Evolutionary conservation across 2,113 vertebrate genomes (phyloP).

Genomic region (Uropsilus gracilis): DNA sequence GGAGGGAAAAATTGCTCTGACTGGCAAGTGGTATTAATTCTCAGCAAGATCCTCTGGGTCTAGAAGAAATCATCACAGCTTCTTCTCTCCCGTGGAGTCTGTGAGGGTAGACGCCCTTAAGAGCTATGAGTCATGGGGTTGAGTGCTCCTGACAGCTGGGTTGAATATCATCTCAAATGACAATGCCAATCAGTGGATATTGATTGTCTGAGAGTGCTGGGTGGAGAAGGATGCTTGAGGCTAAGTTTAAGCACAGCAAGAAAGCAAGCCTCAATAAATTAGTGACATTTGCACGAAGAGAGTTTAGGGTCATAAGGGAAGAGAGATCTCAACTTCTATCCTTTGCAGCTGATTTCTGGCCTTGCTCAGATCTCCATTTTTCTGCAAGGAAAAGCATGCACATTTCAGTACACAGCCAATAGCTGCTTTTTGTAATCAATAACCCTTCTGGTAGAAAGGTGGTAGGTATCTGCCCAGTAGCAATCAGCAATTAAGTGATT

Average conservation of each 20-base stretch:
- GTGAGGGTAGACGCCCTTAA: background rate
- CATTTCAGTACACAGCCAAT: background rate
- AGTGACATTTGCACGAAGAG: background rate
- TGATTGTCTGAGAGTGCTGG: conserved; percentile 18
- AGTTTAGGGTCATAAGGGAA: background rate
- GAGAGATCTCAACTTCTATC: conserved; percentile 18
- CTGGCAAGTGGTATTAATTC: background rate
- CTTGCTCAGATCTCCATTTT: background rate
- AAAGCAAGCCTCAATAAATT: background rate
- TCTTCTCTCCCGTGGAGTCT: background rate
- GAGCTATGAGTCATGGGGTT: background rate
- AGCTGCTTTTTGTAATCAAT: background rate
- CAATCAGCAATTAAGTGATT: conserved; percentile 16
- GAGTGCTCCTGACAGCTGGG: background rate
- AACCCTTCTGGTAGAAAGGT: background rate
- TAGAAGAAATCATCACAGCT: background rate
- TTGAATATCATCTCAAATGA: conserved; percentile 52
- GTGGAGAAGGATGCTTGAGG: background rate
- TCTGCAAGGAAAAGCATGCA: background rate
- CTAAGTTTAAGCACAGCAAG: conserved; percentile 26
- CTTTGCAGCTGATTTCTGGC: background rate
- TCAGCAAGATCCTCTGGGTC: background rate
- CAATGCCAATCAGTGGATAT: conserved; percentile 48
- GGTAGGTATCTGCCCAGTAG: background rate
- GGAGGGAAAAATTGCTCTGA: background rate